A percentile compares a stretch with the other conserved stretches of the same genome.
phyloP scores from a whole-genome alignment of 37 sponge, comb jelly and placozoan genomes.

The Theonella swinhoei region DNA sequence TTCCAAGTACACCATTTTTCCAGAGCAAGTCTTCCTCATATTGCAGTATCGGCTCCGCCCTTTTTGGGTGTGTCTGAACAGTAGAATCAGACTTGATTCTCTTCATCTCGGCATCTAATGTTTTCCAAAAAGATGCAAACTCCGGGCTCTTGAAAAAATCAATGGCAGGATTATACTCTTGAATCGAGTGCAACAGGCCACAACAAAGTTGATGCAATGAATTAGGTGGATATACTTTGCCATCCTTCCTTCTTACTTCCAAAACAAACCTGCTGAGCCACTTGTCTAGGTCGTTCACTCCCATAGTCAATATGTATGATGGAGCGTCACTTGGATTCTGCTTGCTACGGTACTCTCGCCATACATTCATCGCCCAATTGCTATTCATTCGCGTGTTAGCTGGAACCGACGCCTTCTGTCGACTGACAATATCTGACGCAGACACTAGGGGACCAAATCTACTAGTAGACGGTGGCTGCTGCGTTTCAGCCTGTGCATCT shows the following conservation, averaged over 20 bases:
- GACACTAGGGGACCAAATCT: background rate
- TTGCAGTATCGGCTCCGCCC: background rate
- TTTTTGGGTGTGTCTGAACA: background rate
- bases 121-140: background rate
- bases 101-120: background rate
- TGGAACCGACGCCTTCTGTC: background rate
- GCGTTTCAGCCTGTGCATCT: background rate
- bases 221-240: background rate
- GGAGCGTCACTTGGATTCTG: background rate
- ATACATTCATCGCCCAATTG: background rate
- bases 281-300: background rate
- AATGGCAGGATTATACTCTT: background rate
- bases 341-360: background rate
- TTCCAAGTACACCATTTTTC: background rate
- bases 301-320: background rate
- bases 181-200: background rate
- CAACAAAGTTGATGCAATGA: background rate
- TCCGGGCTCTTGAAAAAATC: background rate
- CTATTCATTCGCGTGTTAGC: background rate
- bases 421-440: background rate
- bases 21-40: background rate
- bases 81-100: background rate
- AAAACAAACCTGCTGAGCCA: background rate
- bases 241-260: background rate
- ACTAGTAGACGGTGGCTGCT: background rate